Conservation (phyloP, 2,113 vertebrate species). For the Forbesichthys papilliferus region DNA sequence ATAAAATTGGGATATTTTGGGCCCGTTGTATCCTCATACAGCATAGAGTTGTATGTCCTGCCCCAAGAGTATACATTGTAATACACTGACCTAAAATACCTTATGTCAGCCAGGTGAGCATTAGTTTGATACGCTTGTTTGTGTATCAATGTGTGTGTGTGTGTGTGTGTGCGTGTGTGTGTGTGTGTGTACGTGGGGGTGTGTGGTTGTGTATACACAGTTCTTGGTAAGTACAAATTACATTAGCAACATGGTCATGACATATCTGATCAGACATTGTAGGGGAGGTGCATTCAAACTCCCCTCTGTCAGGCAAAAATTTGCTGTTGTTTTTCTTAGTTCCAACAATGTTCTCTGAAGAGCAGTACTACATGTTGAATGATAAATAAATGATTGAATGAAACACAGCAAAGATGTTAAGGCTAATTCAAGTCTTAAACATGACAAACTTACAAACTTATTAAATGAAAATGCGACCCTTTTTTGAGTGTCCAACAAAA, state of each 20-base stretch:
- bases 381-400: neutral
- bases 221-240: slow-evolving; percentile 1
- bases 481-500: neutral
- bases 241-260: slow-evolving; percentile 29
- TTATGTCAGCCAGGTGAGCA: slow-evolving; percentile 13
- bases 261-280: slow-evolving; percentile 4
- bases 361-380: neutral
- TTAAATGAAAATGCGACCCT: no score
- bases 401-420: neutral
- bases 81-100: slow-evolving; percentile 26
- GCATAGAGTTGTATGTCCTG: slow-evolving; percentile 29
- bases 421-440: neutral
- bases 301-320: slow-evolving; percentile 3
- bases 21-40: neutral
- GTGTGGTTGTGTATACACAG: slow-evolving; percentile 4
- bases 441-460: neutral
- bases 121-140: slow-evolving; percentile 5
- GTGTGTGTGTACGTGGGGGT: neutral
- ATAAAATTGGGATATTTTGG: slow-evolving; percentile 5
- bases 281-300: slow-evolving; percentile 7
- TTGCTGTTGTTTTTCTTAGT: no score
- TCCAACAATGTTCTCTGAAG: neutral
- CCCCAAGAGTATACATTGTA: slow-evolving; percentile 21
- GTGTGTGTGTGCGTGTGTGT: slow-evolving; percentile 4
- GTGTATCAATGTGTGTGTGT: neutral